Evolutionary conservation across 2,888 invertebrate species (phyloP).

Genomic region (Anorthoa munda): DNA sequence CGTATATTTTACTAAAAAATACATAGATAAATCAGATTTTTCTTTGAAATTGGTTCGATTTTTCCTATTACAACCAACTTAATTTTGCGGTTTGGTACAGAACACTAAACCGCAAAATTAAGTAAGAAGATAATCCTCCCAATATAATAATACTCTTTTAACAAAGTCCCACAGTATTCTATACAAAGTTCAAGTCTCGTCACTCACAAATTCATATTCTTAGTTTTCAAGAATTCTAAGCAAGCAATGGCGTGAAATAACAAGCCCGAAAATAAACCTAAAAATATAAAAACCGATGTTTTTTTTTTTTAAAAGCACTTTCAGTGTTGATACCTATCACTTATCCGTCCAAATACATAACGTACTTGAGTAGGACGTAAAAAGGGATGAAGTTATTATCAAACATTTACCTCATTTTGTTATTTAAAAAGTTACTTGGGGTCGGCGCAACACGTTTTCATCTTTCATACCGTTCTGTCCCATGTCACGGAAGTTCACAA

Average conservation of each 20-base stretch:
- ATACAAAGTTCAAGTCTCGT: not conserved
- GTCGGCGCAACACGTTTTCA: no score
- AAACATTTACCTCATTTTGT: no score
- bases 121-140: no score
- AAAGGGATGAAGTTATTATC: not conserved
- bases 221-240: not conserved
- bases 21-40: no score
- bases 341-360: not conserved
- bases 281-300: not conserved
- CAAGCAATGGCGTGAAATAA: not conserved
- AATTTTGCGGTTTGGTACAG: no score
- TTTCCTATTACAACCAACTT: no score
- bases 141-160: not conserved
- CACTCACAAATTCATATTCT: not conserved
- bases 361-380: not conserved
- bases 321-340: not conserved
- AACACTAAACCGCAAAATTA: no score
- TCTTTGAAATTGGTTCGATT: no score
- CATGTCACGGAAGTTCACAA: no score
- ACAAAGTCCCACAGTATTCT: not conserved
- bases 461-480: no score
- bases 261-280: not conserved
- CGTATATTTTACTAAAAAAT: no score
- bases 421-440: no score
- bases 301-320: not conserved